Percentiles rank a stretch among this genome's conserved stretches.
phyloP scores from a whole-genome alignment of 2,888 invertebrate genomes.

The Lochmaea capreae region DNA sequence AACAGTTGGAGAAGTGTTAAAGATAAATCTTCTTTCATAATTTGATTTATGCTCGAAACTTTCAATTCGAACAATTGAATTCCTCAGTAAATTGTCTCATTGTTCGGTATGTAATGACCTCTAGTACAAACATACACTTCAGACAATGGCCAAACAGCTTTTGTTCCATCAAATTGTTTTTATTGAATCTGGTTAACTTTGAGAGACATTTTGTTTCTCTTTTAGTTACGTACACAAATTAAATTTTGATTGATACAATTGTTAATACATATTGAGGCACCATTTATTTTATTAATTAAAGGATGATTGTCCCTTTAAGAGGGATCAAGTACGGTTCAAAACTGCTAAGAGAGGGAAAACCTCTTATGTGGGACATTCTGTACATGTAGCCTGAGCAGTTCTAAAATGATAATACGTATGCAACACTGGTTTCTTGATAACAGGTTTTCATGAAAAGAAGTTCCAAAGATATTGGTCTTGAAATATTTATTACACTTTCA shows the following conservation, averaged over 20 bases:
- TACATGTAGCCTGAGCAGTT: not conserved
- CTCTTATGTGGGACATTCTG: not conserved
- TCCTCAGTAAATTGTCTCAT: conserved; percentile 17
- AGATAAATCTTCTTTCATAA: not conserved
- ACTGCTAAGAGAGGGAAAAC: not conserved
- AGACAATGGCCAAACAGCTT: conserved; percentile 20
- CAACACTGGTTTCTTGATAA: conserved; percentile 11
- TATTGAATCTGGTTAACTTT: conserved; percentile 16
- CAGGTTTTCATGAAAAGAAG: conserved; percentile 18
- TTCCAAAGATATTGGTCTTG: conserved; percentile 17
- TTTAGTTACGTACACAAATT: not conserved
- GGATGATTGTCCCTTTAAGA: too few relatives aligned
- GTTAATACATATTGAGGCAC: not conserved
- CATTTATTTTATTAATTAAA: not conserved
- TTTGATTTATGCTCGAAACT: conserved; percentile 10
- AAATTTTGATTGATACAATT: conserved; percentile 8
- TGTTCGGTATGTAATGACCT: conserved; percentile 17
- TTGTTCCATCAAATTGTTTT: conserved; percentile 20
- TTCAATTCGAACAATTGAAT: conserved; percentile 25
- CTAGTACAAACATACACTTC: conserved; percentile 10
- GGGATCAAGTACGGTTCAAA: not conserved
- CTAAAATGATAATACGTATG: conserved; percentile 11
- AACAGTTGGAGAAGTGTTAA: not conserved
- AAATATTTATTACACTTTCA: conserved; percentile 19
- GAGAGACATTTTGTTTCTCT: conserved; percentile 8